These are phyloP conservation scores for Megaceryle alcyon DNA, from an alignment of 2,797 vertebrate species.

Conservation along the genomic window DNA sequence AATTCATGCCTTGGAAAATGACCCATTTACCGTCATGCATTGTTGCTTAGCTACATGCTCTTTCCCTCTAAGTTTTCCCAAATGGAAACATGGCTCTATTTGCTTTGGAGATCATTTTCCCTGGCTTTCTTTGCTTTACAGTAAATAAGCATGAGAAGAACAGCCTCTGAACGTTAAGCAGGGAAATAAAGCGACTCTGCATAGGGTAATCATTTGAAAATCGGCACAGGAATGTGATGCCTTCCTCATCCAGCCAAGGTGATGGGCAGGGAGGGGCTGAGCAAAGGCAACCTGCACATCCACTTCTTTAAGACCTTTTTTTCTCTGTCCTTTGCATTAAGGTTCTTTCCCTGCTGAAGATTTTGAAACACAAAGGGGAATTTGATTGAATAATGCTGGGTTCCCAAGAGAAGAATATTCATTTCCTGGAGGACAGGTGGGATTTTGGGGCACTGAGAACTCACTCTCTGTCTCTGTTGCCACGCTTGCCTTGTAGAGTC, in stretches of 20 bases:
- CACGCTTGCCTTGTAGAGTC: background rate
- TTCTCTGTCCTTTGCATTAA: background rate
- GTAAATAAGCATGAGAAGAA: slow-evolving; percentile 50
- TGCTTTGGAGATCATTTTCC: slow-evolving; percentile 70
- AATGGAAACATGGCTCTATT: slow-evolving; percentile 74
- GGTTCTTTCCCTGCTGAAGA: background rate
- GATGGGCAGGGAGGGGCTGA: background rate
- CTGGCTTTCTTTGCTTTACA: slow-evolving; percentile 62
- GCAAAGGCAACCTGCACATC: background rate
- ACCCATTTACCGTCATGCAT: slow-evolving; percentile 68
- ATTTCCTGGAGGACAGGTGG: background rate
- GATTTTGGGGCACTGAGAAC: rapidly evolving
- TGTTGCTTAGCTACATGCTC: slow-evolving; percentile 64
- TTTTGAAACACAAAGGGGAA: background rate
- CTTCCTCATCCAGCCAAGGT: background rate
- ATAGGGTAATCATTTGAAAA: slow-evolving; percentile 10
- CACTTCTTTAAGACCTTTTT: background rate
- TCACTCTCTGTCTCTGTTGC: background rate
- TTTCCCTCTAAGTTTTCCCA: slow-evolving; percentile 70
- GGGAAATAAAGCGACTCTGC: background rate
- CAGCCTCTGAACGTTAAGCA: background rate
- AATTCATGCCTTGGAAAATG: slow-evolving; percentile 69
- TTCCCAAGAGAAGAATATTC: background rate
- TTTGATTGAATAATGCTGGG: background rate
- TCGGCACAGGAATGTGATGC: background rate